phyloP scores from a whole-genome alignment of 1,140 invertebrate species.

The Philaenus spumarius region DNA sequence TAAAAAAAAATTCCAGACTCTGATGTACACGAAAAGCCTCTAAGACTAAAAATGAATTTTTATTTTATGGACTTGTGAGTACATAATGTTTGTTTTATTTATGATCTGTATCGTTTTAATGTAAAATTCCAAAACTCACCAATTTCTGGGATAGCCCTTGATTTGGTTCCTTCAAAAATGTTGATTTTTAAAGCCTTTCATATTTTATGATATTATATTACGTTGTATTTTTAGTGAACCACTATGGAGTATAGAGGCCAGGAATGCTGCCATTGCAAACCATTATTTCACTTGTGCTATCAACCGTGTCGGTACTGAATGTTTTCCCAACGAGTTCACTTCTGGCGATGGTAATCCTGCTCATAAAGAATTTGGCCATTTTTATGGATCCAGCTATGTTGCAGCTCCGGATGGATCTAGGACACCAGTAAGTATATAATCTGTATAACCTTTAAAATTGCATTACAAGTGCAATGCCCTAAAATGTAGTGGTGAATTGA shows the following conservation, averaged over 20 bases:
- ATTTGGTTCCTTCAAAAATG: too few relatives aligned
- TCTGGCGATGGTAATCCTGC: conserved; percentile 88
- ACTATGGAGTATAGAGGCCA: conserved; percentile 91
- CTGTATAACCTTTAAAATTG: too few relatives aligned
- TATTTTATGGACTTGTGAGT: too few relatives aligned
- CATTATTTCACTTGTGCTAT: conserved; percentile 91
- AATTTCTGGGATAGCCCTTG: too few relatives aligned
- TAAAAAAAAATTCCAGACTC: too few relatives aligned
- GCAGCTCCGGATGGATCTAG: conserved; percentile 89
- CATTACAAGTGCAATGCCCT: neutral
- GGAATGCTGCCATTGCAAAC: conserved; percentile 96
- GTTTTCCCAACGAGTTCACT: conserved; percentile 87
- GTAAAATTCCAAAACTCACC: too few relatives aligned
- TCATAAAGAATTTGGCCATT: conserved; percentile 92
- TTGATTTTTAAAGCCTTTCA: too few relatives aligned
- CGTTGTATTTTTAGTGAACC: conserved; percentile 79
- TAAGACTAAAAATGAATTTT: too few relatives aligned
- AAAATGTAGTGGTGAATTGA: conserved; percentile 2
- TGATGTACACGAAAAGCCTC: too few relatives aligned
- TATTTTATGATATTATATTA: too few relatives aligned
- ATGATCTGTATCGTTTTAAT: too few relatives aligned
- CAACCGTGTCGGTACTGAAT: conserved; percentile 93
- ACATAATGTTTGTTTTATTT: too few relatives aligned
- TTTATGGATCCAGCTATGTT: conserved; percentile 95
- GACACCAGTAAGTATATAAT: conserved; percentile 59